Evolutionary conservation across 1,140 invertebrate species (phyloP).

Genomic region (Drosophila truncata): DNA sequence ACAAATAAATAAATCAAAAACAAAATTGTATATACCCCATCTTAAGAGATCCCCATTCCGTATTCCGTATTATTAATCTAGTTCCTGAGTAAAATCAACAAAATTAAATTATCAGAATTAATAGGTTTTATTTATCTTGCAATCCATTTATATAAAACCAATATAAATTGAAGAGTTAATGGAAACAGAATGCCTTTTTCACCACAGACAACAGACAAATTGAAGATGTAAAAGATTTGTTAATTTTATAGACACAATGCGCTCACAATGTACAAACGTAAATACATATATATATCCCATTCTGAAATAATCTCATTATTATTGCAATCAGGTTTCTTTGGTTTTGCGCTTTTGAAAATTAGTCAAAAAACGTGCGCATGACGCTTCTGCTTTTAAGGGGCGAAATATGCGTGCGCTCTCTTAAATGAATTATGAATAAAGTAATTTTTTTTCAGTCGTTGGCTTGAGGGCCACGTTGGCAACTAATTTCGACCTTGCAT

Average conservation of each 20-base stretch:
- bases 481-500: slow-evolving; percentile 81
- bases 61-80: not conserved
- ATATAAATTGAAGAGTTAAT: slow-evolving; percentile 9
- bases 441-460: slow-evolving; percentile 48
- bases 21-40: too few relatives aligned
- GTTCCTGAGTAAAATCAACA: not conserved
- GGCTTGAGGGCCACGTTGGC: slow-evolving; percentile 76
- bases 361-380: slow-evolving; percentile 56
- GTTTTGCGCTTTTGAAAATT: slow-evolving; percentile 47
- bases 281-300: slow-evolving; percentile 36
- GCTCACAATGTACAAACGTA: slow-evolving; percentile 14
- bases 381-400: slow-evolving; percentile 26
- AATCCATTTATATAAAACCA: slow-evolving; percentile 3
- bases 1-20: too few relatives aligned
- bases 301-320: slow-evolving; percentile 70
- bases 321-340: slow-evolving; percentile 62
- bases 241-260: slow-evolving; percentile 25
- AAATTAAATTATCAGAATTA: slow-evolving; percentile 1
- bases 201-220: not conserved
- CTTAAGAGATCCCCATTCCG: not conserved
- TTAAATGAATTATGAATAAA: slow-evolving; percentile 80
- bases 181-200: not conserved
- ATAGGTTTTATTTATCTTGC: slow-evolving; percentile 1
- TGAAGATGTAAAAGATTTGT: slow-evolving; percentile 18
- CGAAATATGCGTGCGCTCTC: slow-evolving; percentile 48